Conservation (phyloP, 2,113 vertebrate genomes). For the Zosterops japonicus region DNA sequence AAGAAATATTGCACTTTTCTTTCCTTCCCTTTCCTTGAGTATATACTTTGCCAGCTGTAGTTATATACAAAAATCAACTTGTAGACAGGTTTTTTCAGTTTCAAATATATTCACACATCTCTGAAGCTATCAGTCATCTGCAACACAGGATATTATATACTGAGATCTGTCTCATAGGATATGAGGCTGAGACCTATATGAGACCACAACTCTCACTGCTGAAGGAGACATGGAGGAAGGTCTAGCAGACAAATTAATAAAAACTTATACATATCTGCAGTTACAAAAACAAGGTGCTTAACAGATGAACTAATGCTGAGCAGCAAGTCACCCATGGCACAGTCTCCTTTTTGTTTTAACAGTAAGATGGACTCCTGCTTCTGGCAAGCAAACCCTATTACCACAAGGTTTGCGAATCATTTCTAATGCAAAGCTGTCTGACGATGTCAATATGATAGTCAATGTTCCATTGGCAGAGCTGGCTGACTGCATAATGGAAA, state of each 20-base stretch:
- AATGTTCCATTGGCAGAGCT: background rate
- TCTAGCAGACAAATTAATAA: background rate
- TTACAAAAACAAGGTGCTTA: background rate
- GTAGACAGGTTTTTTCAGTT: background rate
- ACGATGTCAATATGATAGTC: background rate
- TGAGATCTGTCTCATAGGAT: background rate
- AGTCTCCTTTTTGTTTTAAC: background rate
- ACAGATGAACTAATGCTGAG: fast-evolving
- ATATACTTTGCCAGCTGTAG: background rate
- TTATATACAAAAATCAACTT: background rate
- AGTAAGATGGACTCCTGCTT: background rate
- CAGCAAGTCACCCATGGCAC: background rate
- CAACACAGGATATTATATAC: background rate
- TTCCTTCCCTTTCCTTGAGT: background rate
- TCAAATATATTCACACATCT: background rate
- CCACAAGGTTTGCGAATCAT: background rate
- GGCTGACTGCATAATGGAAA: background rate
- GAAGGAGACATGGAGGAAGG: background rate
- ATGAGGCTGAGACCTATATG: background rate
- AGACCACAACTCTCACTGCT: background rate
- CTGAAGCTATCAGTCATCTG: background rate
- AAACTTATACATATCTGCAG: background rate
- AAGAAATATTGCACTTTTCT: background rate
- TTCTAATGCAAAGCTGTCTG: background rate
- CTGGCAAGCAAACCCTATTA: background rate